Base-by-base conservation (phyloP, 2,888 invertebrate species). In the Platynereis dumerilii region DNA sequence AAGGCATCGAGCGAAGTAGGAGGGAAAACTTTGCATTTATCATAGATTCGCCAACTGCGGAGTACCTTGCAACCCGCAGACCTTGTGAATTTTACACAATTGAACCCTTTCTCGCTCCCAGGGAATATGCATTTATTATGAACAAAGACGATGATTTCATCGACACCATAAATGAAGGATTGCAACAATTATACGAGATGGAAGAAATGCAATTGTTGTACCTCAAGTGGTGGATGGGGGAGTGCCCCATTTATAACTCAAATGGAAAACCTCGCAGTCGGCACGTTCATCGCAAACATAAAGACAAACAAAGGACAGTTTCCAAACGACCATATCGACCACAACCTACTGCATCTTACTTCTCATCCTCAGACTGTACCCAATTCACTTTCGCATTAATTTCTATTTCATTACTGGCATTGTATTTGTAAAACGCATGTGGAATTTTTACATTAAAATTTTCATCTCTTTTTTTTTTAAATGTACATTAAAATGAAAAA, bases 61-160 rank as follows among this genome's bases (percentile, higher is more conserved):
- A 72, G 57, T 74, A 70, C 55, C 24, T 67, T n/a, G 60, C 64
- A 1, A 58, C 61, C 0, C 65, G 62, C 20, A 48, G 58, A 48
- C 74, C 74, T 1, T 74, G 74, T 44, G 72, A 74, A 44, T 63
- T 74, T 15, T 74, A 74, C 60, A 67, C 68, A 20, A 69, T 68
- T 3, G 74, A 71, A 48, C 69, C 70, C 3, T 73, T 74, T 58
- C 64, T 74, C n/a, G 64, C 64, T 10, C 17, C 57, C 3, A 58
- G 68, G 15, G 54, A 64, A 17, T 74, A 73, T 57, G 72, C 70
- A 15, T 66, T 74, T 26, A 70, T 66, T 10, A 29, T 74, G 54
- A 55, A 63, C n/a, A 67, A 65, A 34, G 55, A 52, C 22, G 66
- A 59, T 54, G 15, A 53, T 2, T 62, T 71, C 10, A 60, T 56